These are phyloP conservation scores for Brachyalestes nurse DNA, from an alignment of 2,797 vertebrate genomes.

Conservation along the genomic window DNA sequence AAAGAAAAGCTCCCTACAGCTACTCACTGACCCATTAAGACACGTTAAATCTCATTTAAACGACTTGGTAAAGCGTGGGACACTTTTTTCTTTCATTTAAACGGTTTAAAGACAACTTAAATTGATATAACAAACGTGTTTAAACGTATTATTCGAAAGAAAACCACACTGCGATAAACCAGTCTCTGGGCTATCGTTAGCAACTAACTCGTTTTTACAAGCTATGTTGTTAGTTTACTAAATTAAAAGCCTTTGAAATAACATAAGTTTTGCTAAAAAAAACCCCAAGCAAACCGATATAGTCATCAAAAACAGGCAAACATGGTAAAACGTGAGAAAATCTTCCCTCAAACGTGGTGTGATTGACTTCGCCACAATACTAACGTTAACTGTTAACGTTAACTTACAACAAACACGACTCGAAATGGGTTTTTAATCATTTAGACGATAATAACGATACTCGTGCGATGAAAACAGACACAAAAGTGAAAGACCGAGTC, in stretches of 20 bases:
- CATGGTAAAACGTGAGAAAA: not conserved
- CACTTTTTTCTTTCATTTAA: not conserved
- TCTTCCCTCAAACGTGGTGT: not conserved
- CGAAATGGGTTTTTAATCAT: not conserved
- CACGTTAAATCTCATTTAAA: not conserved
- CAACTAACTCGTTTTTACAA: not conserved
- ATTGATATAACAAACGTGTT: not conserved
- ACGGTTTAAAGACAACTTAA: not conserved
- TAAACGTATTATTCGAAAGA: not conserved
- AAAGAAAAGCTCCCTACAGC: not conserved
- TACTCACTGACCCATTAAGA: not conserved
- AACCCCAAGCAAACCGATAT: not conserved
- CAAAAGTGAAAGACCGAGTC: not conserved
- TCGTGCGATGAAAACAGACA: not conserved
- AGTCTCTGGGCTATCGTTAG: not conserved
- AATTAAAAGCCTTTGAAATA: not conserved
- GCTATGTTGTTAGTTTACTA: not conserved
- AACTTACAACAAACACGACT: not conserved
- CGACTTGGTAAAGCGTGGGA: not conserved
- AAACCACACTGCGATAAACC: not conserved
- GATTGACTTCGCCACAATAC: not conserved
- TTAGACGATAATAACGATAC: not conserved
- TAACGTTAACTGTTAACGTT: not conserved
- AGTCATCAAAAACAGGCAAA: not conserved
- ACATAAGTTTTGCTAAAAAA: not conserved